Conservation (phyloP, 2,888 invertebrate species). For the Mythimna ferrago region DNA sequence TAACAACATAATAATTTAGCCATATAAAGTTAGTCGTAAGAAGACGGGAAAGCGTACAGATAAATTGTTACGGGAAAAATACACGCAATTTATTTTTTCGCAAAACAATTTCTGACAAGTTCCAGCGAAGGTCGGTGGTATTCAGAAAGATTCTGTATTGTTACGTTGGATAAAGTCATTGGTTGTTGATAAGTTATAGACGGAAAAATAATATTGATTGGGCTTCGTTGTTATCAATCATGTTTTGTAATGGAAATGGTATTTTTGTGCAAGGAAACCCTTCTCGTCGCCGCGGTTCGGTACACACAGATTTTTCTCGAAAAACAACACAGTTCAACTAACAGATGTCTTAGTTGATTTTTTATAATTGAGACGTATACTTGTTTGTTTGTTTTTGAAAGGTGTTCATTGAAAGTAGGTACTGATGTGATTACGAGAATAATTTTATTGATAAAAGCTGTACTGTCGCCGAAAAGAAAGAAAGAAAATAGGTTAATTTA, state of each 20-base stretch:
- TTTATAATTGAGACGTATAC: not conserved
- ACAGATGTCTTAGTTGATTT: not conserved
- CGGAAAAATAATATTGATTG: not conserved
- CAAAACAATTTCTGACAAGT: constrained; percentile 18
- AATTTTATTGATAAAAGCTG: not conserved
- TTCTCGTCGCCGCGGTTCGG: not conserved
- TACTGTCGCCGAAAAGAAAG: no score
- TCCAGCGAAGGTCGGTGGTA: constrained; percentile 4
- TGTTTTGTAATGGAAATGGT: not conserved
- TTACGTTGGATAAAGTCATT: constrained; percentile 7
- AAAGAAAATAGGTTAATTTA: no score
- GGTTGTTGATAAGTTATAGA: constrained; percentile 11
- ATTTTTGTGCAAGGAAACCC: not conserved
- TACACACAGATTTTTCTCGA: not conserved
- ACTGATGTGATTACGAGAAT: not conserved
- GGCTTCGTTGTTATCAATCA: not conserved
- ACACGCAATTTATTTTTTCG: constrained; percentile 20
- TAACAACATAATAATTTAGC: constrained; percentile 33
- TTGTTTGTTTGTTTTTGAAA: not conserved
- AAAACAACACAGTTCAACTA: not conserved
- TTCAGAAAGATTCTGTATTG: constrained; percentile 16
- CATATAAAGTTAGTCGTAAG: constrained; percentile 31
- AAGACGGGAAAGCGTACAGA: constrained; percentile 22
- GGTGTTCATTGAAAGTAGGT: not conserved
- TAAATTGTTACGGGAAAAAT: constrained; percentile 36